phyloP scores from a whole-genome alignment of 2,888 invertebrate genomes.

The Willowsia nigromaculata region DNA sequence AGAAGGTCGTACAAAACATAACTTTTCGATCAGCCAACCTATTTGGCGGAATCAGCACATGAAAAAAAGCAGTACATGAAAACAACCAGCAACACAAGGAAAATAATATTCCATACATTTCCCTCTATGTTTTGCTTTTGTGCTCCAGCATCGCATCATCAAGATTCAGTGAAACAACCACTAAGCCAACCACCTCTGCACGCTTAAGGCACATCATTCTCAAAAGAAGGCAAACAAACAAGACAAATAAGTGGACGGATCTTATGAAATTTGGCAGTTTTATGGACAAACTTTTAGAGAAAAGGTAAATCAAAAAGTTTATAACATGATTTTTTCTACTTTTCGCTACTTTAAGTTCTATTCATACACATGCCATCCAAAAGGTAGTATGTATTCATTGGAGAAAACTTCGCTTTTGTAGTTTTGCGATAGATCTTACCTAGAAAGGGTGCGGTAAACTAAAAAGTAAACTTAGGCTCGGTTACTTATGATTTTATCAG shows the following conservation, averaged over 20 bases:
- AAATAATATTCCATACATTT: not conserved
- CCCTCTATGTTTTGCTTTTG: not conserved
- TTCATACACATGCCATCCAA: not conserved
- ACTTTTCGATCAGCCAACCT: slow-evolving; percentile 3
- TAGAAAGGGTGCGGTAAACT: not conserved
- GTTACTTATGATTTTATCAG: no score
- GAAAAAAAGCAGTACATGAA: not conserved
- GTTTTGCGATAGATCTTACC: not conserved
- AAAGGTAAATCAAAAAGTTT: slow-evolving; percentile 73
- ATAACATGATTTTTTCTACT: slow-evolving; percentile 48
- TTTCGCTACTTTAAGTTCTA: not conserved
- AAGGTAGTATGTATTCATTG: not conserved
- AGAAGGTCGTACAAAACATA: slow-evolving; percentile 23
- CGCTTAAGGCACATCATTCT: not conserved
- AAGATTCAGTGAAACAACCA: not conserved
- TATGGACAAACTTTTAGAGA: slow-evolving; percentile 66
- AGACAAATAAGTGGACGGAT: slow-evolving; percentile 68
- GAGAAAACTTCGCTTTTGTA: not conserved
- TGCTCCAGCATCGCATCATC: slow-evolving; percentile 3
- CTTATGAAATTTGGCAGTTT: slow-evolving; percentile 71
- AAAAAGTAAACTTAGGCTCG: no score
- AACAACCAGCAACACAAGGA: not conserved
- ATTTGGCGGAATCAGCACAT: not conserved
- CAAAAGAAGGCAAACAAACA: slow-evolving; percentile 62
- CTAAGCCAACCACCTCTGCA: not conserved